Evolutionary conservation across 1,140 invertebrate species (phyloP).

Genomic region (Penaeus japonicus): DNA sequence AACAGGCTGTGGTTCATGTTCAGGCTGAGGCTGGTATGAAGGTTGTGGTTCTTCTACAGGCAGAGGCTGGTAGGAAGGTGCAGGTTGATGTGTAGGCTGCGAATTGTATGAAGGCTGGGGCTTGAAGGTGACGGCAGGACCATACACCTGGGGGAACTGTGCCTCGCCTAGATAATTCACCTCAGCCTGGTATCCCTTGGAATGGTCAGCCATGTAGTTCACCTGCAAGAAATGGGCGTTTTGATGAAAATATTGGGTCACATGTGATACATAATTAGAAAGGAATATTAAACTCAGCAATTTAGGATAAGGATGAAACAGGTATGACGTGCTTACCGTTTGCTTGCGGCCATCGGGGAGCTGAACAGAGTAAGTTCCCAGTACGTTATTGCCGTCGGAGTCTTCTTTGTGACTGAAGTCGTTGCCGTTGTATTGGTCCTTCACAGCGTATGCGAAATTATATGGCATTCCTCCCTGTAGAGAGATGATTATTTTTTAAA

Average conservation of each 20-base stretch:
- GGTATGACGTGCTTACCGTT: constrained; percentile 41
- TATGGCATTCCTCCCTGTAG: constrained; percentile 57
- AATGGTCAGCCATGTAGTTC: constrained; percentile 59
- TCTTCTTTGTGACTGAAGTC: constrained; percentile 59
- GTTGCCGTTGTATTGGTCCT: constrained; percentile 58
- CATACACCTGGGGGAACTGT: constrained; percentile 25
- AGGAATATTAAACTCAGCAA: neutral
- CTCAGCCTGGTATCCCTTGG: constrained; percentile 58
- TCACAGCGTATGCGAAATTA: constrained; percentile 58
- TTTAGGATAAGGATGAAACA: neutral
- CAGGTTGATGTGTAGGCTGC: neutral
- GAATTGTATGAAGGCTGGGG: neutral
- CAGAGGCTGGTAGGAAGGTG: neutral
- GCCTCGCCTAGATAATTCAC: constrained; percentile 51
- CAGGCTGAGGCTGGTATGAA: too few relatives aligned
- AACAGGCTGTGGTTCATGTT: too few relatives aligned
- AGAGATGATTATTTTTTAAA: too few relatives aligned
- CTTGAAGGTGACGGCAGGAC: constrained; percentile 44
- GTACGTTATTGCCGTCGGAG: constrained; percentile 59
- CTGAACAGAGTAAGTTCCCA: constrained; percentile 58
- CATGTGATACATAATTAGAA: neutral
- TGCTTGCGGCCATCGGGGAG: constrained; percentile 61
- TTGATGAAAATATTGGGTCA: too few relatives aligned
- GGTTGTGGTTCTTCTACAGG: too few relatives aligned
- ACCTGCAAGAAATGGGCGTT: constrained; percentile 29